Evolutionary conservation across 92 coral and sea anemone genomes (phyloP).

Genomic region (Nematostella vectensis): DNA sequence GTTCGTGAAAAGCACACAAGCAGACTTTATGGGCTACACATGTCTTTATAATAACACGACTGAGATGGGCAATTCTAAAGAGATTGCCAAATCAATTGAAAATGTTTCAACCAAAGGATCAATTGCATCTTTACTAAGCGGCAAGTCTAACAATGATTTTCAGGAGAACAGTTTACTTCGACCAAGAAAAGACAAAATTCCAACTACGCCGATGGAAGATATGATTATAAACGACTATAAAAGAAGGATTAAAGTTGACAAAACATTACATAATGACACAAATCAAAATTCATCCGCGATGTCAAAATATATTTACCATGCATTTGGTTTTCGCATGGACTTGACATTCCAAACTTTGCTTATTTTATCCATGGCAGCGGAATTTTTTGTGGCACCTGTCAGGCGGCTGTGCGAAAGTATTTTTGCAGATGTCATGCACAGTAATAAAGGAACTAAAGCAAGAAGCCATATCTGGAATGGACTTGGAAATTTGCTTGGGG

Average conservation of each 20-base stretch:
- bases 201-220: background rate
- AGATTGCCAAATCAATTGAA: background rate
- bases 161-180: background rate
- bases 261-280: background rate
- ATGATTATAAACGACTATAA: background rate
- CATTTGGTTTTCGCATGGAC: slow-evolving; percentile 68
- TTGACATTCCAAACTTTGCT: slow-evolving; percentile 45
- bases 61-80: background rate
- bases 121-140: too few relatives aligned
- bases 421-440: slow-evolving; percentile 50
- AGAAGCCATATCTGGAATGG: slow-evolving; percentile 45
- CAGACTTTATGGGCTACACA: slow-evolving; percentile 39
- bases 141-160: background rate
- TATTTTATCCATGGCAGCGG: slow-evolving; percentile 47
- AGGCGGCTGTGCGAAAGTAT: slow-evolving; percentile 53
- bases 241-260: background rate
- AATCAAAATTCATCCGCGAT: background rate
- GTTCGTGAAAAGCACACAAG: slow-evolving; percentile 32
- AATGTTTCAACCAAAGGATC: too few relatives aligned
- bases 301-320: background rate
- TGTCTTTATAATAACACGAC: slow-evolving; percentile 7
- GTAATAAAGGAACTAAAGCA: slow-evolving; percentile 37
- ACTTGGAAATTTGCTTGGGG: slow-evolving; percentile 64
- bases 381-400: slow-evolving; percentile 66
- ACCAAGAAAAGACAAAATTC: background rate